Evolutionary conservation across 2,888 invertebrate genomes (phyloP), one percentile per base, ranked within the genome.

Genomic region (Myathropa florea): DNA sequence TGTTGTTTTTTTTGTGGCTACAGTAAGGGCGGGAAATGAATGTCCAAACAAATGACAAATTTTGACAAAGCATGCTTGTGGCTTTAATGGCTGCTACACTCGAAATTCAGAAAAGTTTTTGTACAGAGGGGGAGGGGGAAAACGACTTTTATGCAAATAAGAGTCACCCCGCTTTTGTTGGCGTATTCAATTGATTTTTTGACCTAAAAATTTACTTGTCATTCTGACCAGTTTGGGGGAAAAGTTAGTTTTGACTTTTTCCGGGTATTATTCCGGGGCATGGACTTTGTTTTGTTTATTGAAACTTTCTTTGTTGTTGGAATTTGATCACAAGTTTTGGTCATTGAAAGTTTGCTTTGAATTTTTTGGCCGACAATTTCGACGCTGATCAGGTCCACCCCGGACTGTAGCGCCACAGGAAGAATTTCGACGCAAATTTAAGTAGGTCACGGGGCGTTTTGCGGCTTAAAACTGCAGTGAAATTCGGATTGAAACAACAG

Each of bases 1-100:
- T 68, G 67, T 80, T 70, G 24, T 30, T 63, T 78, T n/a, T 63
- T 59, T 83, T 59, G 39, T 12, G 33, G 12, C 21, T 39, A 81
- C 57, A 36, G 67, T 67, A n/a, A 55, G 61, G 36, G 18, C 2
- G 26, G 73, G 61, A 61, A 78, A 55, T 55, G 39, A 79, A 39
- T 53, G 79, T 59, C 33, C 23, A 18, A n/a, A 64, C 61, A 39
- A 55, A 84, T 84, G 60, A 80, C 79, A 73, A 21, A 79, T 70
- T 79, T 70, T 61, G 59, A 64, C 59, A 84, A 76, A 65, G 71
- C 33, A 72, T 21, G 67, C 67, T 61, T 81, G 21, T 71, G 57
- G 55, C 18, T 14, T 59, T 75, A 68, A 81, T 77, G 81, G 28
- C 67, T 76, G 57, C 65, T 57, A 55, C 80, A 71, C 63, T 18